Percentiles rank a stretch among this genome's conserved stretches.
Evolutionary conservation across 2,888 invertebrate species (phyloP).

Genomic region (Drosophila paranaensis): DNA sequence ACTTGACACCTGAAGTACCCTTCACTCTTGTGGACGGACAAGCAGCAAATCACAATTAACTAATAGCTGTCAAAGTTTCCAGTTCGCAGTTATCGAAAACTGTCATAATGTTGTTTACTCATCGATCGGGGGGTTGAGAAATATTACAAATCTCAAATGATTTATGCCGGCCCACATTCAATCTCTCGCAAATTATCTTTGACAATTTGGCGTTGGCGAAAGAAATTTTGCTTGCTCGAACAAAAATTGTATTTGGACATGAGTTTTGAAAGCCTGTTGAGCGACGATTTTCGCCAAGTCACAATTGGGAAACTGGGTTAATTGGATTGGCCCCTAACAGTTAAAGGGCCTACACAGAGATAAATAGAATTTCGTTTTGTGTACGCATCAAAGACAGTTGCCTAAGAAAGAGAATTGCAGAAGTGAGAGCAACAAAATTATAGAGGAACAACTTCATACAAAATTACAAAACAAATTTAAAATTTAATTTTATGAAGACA

Average conservation of each 20-base stretch:
- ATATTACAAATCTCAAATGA: slow-evolving; percentile 48
- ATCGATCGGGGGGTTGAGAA: slow-evolving; percentile 51
- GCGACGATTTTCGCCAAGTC: slow-evolving; percentile 48
- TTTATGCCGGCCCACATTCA: slow-evolving; percentile 58
- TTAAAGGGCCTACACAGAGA: slow-evolving; percentile 46
- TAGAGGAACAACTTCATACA: not conserved
- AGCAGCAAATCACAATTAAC: slow-evolving; percentile 48
- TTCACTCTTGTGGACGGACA: slow-evolving; percentile 33
- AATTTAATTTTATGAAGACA: too few species aligned
- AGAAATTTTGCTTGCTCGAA: slow-evolving; percentile 53
- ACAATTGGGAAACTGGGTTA: slow-evolving; percentile 71
- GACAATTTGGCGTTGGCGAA: slow-evolving; percentile 56
- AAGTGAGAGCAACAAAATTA: not conserved
- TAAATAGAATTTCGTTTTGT: slow-evolving; percentile 29
- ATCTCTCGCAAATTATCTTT: slow-evolving; percentile 36
- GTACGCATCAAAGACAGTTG: slow-evolving; percentile 41
- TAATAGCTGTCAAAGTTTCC: slow-evolving; percentile 29
- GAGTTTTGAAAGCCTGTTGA: slow-evolving; percentile 54
- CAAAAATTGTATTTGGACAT: slow-evolving; percentile 60
- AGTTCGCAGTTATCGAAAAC: slow-evolving; percentile 24
- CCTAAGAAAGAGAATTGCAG: not conserved
- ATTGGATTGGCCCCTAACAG: slow-evolving; percentile 61
- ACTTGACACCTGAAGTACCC: slow-evolving; percentile 71
- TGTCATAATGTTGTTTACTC: slow-evolving; percentile 37
- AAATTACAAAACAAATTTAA: too few species aligned